A percentile compares a stretch with the other conserved stretches of the same genome.
These are phyloP conservation scores for Pachyuromys duprasi DNA, from an alignment of 2,797 vertebrate species.

Conservation along the genomic window DNA sequence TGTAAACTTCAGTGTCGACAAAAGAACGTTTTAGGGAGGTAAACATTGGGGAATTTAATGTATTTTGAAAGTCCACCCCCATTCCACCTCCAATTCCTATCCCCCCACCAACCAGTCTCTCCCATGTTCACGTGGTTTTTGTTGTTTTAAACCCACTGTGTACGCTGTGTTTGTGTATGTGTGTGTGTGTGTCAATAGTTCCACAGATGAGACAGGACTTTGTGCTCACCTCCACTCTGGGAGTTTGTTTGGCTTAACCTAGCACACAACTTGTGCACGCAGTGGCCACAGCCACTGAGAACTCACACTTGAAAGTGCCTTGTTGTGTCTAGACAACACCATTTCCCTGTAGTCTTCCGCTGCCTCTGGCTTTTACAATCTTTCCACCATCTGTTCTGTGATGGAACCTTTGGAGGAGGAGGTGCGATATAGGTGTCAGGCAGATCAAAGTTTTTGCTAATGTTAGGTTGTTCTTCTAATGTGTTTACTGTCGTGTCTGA, in stretches of 20 bases:
- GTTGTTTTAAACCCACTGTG: neutral
- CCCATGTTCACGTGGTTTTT: neutral
- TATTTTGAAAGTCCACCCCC: neutral
- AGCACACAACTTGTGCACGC: neutral
- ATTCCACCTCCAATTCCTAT: neutral
- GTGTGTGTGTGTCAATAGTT: too few relatives aligned
- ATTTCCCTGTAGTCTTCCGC: neutral
- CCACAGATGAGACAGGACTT: neutral
- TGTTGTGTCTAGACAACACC: neutral
- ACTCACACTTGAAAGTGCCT: neutral
- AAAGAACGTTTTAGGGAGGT: constrained; percentile 2
- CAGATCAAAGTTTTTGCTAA: neutral
- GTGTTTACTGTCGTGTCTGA: neutral
- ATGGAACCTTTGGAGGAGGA: neutral
- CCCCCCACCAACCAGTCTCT: neutral
- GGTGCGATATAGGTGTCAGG: neutral
- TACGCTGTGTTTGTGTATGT: too few relatives aligned
- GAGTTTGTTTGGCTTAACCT: neutral
- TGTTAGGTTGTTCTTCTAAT: neutral
- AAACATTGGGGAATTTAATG: neutral
- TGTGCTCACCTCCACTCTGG: neutral
- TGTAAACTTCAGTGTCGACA: constrained; percentile 5
- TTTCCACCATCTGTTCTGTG: neutral
- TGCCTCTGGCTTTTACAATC: neutral
- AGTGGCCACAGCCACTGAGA: neutral